Conservation (phyloP, 30 jellyfish, hydroid and myxozoan species). For the Mastigias papua region DNA sequence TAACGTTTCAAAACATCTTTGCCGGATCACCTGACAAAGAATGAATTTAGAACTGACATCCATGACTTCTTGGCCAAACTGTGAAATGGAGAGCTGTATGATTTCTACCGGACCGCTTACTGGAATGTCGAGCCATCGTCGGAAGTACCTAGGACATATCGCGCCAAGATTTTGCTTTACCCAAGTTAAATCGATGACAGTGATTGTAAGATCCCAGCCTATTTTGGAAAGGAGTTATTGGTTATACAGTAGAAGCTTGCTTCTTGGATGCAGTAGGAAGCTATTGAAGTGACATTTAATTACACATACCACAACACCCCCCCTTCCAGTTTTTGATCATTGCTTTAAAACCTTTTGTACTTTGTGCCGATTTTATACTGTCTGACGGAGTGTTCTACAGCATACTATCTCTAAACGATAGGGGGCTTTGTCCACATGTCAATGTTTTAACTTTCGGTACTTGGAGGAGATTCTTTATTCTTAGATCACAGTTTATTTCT, state of each 20-base stretch:
- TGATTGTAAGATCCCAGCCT: neutral
- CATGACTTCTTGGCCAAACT: slow-evolving; percentile 1
- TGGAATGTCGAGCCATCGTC: neutral
- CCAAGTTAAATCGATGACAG: neutral
- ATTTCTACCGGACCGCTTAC: neutral
- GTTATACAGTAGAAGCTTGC: too few species aligned
- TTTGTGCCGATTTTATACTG: too few species aligned
- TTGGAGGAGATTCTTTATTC: too few species aligned
- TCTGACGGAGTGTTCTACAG: too few species aligned
- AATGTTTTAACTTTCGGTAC: too few species aligned
- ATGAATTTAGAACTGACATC: neutral
- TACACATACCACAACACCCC: too few species aligned
- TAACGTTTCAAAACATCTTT: neutral
- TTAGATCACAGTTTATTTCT: too few species aligned
- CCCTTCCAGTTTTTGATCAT: too few species aligned
- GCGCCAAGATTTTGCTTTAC: slow-evolving; percentile 18
- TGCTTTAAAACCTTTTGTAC: too few species aligned
- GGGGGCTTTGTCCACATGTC: too few species aligned
- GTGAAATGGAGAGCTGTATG: neutral
- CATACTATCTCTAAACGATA: too few species aligned
- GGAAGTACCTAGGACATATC: neutral
- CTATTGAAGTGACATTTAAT: too few species aligned
- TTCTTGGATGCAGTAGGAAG: slow-evolving; percentile 13
- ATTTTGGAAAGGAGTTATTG: neutral
- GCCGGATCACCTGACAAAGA: slow-evolving; percentile 11